Conservation (phyloP, 2,797 vertebrate species). For the Lagocephalus sceleratus region DNA sequence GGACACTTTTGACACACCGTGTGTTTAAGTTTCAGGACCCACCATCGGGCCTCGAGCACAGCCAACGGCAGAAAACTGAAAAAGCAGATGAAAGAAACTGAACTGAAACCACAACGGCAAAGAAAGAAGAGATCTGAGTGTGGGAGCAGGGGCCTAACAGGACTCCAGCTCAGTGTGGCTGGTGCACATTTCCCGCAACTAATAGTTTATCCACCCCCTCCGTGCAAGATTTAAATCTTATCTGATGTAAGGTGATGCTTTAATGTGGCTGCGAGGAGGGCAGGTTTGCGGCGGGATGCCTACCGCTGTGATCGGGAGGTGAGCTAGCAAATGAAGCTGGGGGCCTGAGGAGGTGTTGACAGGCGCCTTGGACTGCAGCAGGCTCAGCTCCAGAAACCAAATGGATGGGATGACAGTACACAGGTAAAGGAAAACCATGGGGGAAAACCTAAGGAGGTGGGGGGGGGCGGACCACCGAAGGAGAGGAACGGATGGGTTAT, state of each 20-base stretch:
- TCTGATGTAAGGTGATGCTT: constrained; percentile 53
- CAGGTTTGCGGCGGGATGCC: constrained; percentile 23
- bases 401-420: constrained; percentile 74
- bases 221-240: constrained; percentile 50
- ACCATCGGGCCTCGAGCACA: constrained; percentile 35
- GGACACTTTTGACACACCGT: constrained; percentile 25
- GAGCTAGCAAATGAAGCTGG: constrained; percentile 60
- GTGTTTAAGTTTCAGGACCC: constrained; percentile 33
- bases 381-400: constrained; percentile 75
- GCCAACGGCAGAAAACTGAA: constrained; percentile 41
- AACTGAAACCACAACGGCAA: constrained; percentile 38
- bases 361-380: constrained; percentile 67
- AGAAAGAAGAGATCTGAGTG: constrained; percentile 40
- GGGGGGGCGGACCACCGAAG: constrained; percentile 42
- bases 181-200: constrained; percentile 45
- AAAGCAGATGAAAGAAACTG: constrained; percentile 54
- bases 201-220: constrained; percentile 45
- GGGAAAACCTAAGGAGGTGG: constrained; percentile 78
- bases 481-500: constrained; percentile 36
- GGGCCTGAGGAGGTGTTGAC: constrained; percentile 60
- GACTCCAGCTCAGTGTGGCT: constrained; percentile 47
- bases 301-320: constrained; percentile 70
- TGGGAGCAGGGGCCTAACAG: constrained; percentile 38
- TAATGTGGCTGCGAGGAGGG: constrained; percentile 36
- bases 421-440: constrained; percentile 77